Evolutionary conservation across 2,888 invertebrate genomes (phyloP).

Genomic region (Diaphora mendica): DNA sequence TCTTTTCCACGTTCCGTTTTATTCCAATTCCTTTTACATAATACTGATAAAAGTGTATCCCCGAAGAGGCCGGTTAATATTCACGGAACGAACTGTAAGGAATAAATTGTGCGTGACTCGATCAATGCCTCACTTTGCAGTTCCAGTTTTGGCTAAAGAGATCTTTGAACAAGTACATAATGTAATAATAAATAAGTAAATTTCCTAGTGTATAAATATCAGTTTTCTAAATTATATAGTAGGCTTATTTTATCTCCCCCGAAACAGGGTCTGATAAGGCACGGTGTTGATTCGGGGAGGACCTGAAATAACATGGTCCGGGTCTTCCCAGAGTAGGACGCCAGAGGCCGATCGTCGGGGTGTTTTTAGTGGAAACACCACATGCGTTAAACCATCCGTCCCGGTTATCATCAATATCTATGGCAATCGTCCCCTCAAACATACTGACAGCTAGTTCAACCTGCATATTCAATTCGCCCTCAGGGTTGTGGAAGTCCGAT

Average conservation of each 20-base stretch:
- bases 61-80: slow-evolving; percentile 32
- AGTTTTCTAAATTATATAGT: background rate
- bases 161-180: slow-evolving; percentile 20
- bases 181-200: background rate
- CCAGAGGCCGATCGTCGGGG: too few relatives aligned
- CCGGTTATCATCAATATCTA: too few relatives aligned
- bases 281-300: too few relatives aligned
- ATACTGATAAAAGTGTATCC: slow-evolving; percentile 8
- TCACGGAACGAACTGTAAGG: slow-evolving; percentile 31
- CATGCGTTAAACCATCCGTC: too few relatives aligned
- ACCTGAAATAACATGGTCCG: too few relatives aligned
- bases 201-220: background rate
- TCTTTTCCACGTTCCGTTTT: background rate
- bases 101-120: slow-evolving; percentile 42
- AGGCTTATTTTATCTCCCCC: background rate
- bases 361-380: too few relatives aligned
- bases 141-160: slow-evolving; percentile 14
- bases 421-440: too few relatives aligned
- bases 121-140: slow-evolving; percentile 30
- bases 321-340: too few relatives aligned
- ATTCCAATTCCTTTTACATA: slow-evolving; percentile 12
- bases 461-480: too few relatives aligned
- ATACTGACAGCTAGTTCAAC: too few relatives aligned
- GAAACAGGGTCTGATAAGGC: too few relatives aligned
- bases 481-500: too few relatives aligned